Evolutionary conservation across 2,797 vertebrate genomes (phyloP).

Genomic region (Anabas testudineus): DNA sequence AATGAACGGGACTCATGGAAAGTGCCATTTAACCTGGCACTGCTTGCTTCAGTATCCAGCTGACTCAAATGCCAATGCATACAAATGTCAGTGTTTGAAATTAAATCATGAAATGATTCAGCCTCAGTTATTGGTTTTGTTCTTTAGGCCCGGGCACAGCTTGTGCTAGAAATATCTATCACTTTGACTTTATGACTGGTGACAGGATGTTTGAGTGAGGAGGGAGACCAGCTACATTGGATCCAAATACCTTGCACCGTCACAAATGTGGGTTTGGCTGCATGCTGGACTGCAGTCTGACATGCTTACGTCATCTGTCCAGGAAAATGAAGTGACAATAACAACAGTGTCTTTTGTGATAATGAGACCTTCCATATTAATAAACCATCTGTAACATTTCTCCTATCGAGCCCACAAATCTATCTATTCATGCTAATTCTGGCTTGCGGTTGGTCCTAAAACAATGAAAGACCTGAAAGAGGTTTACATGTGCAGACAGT

Average conservation of each 20-base stretch:
- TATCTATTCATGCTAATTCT: conserved; percentile 37
- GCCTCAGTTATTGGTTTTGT: conserved; percentile 64
- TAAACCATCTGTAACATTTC: conserved; percentile 40
- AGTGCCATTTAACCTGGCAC: conserved; percentile 68
- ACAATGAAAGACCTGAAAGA: conserved; percentile 21
- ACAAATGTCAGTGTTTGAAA: conserved; percentile 78
- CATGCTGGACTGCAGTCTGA: conserved; percentile 36
- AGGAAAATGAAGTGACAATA: conserved; percentile 61
- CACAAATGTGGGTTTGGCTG: conserved; percentile 62
- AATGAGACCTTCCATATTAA: conserved; percentile 43
- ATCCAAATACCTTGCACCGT: conserved; percentile 38
- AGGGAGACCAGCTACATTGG: conserved; percentile 19
- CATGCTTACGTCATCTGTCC: conserved; percentile 60
- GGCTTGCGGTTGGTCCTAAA: conserved; percentile 16
- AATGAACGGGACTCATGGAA: conserved; percentile 76
- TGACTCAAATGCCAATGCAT: conserved; percentile 57
- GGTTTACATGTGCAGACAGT: conserved; percentile 22
- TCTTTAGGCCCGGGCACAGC: conserved; percentile 46
- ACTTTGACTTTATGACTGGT: conserved; percentile 49
- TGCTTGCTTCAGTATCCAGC: conserved; percentile 62
- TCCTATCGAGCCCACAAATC: conserved; percentile 18
- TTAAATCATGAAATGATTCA: conserved; percentile 75
- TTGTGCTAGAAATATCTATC: conserved; percentile 51
- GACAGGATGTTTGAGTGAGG: conserved; percentile 30
- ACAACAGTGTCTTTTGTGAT: conserved; percentile 50